Evolutionary conservation across 1,140 invertebrate genomes (phyloP), one percentile per base, ranked within the genome.

Genomic region (Bombus superbus): DNA sequence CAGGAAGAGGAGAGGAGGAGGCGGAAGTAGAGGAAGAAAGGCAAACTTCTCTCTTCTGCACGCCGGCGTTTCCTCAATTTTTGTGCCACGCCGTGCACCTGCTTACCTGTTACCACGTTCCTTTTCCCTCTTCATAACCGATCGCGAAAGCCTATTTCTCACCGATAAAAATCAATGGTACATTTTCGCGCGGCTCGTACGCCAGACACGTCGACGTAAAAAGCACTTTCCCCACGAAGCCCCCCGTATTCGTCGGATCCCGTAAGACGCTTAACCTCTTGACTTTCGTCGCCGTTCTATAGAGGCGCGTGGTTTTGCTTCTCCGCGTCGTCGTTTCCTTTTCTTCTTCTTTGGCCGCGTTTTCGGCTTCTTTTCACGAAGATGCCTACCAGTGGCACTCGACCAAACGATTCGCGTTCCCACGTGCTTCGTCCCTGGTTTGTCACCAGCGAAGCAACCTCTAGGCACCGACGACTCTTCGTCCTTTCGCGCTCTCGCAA

Each of bases 131-230:
- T 72, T 68, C 80, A 64, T 88, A 78, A 44, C 73, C 82, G 83
- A 81, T 78, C 73, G 35, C 44, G 78, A 40, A 69, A 92, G 87
- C 83, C 86, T 91, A 92, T 88, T 89, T 86, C 77, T 88, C 89
- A 78, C 28, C 88, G 91, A 91, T 92, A 91, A 92, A 91, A 91
- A 92, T 92, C 90, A 91, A 91, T 91, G 89, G 81, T 68, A 75
- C 77, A 86, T 91, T 92, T 86, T 87, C 87, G 83, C 78, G 59
- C 59, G 82, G 28, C 88, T 89, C 64, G 88, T 76, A 92, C 78
- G 84, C 92, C 77, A 88, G 71, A 83, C 91, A 91, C 92, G 91
- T 92, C 90, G 78, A 66, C 76, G 77, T 88, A 87, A 88, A 84
- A 84, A 89, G 79, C 74, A 87, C 87, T 90, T 87, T 85, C 76